A percentile compares a stretch with the other conserved stretches of the same genome.
Conservation (phyloP, 2,888 invertebrate genomes). For the Tetrapedia diversipes region DNA sequence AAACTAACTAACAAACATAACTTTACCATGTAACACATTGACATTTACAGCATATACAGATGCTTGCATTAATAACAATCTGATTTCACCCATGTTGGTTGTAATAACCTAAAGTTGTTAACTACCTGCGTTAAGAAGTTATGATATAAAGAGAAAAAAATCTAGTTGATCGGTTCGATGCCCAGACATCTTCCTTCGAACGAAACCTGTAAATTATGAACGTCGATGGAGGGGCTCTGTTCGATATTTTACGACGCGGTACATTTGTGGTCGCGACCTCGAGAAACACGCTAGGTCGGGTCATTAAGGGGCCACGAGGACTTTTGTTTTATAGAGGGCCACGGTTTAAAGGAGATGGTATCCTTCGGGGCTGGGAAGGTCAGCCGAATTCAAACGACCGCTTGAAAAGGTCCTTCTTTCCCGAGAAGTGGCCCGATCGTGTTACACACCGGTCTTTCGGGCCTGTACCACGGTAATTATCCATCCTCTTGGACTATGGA, state of each 20-base stretch:
- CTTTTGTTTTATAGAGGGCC: conserved; percentile 68
- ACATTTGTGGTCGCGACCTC: conserved; percentile 56
- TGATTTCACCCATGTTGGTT: too few relatives aligned
- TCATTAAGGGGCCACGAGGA: conserved; percentile 68
- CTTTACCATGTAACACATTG: too few relatives aligned
- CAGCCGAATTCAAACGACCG: conserved; percentile 69
- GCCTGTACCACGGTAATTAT: conserved; percentile 64
- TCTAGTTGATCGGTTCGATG: too few relatives aligned
- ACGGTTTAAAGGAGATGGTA: conserved; percentile 70
- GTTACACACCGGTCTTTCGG: conserved; percentile 68
- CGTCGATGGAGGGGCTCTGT: conserved; percentile 19
- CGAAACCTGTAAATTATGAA: conserved; percentile 5
- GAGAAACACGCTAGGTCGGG: conserved; percentile 63
- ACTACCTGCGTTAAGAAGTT: too few relatives aligned
- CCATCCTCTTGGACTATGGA: conserved; percentile 51
- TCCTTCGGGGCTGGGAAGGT: conserved; percentile 66
- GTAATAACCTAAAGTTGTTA: too few relatives aligned
- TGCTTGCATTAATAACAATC: too few relatives aligned
- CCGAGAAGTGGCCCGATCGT: conserved; percentile 69
- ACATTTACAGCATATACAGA: too few relatives aligned
- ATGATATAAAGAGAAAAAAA: too few relatives aligned
- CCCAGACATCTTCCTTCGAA: neutral
- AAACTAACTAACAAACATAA: too few relatives aligned
- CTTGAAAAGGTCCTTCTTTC: conserved; percentile 67
- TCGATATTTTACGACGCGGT: conserved; percentile 59